phyloP scores from a whole-genome alignment of 2,888 invertebrate genomes.

The Platypus cylindrus region DNA sequence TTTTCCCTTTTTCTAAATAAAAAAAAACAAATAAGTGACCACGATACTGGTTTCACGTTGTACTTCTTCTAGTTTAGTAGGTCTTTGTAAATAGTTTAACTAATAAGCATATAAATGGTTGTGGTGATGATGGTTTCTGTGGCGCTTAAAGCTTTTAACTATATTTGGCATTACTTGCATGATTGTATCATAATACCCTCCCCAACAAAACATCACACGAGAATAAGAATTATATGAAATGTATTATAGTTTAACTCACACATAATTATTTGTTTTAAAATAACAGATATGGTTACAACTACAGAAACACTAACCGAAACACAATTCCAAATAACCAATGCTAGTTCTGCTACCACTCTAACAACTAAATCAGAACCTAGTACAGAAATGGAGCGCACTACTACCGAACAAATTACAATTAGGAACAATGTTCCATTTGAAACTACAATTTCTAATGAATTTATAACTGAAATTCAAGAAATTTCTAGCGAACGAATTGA shows the following conservation, averaged over 20 bases:
- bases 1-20: slow-evolving; percentile 11
- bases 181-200: slow-evolving; percentile 19
- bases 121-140: slow-evolving; percentile 16
- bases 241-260: slow-evolving; percentile 23
- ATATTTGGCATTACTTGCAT: no score
- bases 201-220: slow-evolving; percentile 19
- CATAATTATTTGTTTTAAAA: slow-evolving; percentile 29
- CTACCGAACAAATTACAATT: slow-evolving; percentile 6
- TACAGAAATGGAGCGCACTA: slow-evolving; percentile 16
- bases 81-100: slow-evolving; percentile 12
- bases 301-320: slow-evolving; percentile 35
- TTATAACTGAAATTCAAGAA: slow-evolving; percentile 4
- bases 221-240: slow-evolving; percentile 5
- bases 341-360: slow-evolving; percentile 26
- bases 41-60: slow-evolving; percentile 20
- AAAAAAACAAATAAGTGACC: no score
- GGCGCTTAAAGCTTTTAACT: slow-evolving; percentile 17
- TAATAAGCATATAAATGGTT: slow-evolving; percentile 8
- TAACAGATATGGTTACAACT: slow-evolving; percentile 36
- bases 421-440: no score
- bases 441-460: slow-evolving; percentile 5
- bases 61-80: slow-evolving; percentile 13
- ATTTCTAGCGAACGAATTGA: slow-evolving; percentile 16
- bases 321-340: slow-evolving; percentile 28
- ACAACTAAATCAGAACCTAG: slow-evolving; percentile 20